Evolutionary conservation across 2,113 vertebrate genomes (phyloP).

Genomic region (Coturnix japonica): DNA sequence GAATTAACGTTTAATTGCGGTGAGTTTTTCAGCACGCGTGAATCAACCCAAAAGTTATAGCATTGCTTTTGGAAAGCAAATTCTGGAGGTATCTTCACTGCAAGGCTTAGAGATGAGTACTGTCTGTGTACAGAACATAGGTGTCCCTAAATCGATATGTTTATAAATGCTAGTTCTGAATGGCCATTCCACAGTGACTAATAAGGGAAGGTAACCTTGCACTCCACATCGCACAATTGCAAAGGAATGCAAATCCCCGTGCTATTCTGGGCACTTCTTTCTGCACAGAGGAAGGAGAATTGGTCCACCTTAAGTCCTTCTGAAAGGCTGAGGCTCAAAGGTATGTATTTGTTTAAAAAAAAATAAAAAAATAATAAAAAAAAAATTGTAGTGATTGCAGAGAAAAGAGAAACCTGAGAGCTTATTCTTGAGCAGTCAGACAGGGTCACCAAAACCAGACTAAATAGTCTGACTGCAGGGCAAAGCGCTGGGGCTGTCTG

Average conservation of each 20-base stretch:
- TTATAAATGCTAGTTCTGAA: not conserved
- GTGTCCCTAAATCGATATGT: not conserved
- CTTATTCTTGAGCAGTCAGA: slow-evolving; percentile 76
- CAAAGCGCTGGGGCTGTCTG: slow-evolving; percentile 75
- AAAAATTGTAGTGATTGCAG: slow-evolving; percentile 40
- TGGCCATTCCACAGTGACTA: not conserved
- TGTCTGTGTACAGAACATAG: not conserved
- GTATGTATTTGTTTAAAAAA: slow-evolving; percentile 67
- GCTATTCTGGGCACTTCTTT: not conserved
- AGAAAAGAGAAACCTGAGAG: slow-evolving; percentile 78
- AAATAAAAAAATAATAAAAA: not conserved
- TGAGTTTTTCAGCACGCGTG: accelerated
- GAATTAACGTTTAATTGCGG: not conserved
- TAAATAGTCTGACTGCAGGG: slow-evolving; percentile 85
- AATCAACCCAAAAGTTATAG: not conserved
- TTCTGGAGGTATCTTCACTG: not conserved
- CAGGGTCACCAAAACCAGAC: slow-evolving; percentile 87
- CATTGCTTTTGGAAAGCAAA: not conserved
- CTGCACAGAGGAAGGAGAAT: not conserved
- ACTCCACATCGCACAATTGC: not conserved
- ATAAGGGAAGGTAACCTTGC: not conserved
- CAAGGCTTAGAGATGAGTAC: not conserved
- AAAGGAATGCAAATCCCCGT: slow-evolving; percentile 21
- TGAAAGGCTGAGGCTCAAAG: slow-evolving; percentile 59
- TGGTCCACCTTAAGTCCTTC: slow-evolving; percentile 39